These are phyloP conservation scores for Drosophila pectinifera DNA, from an alignment of 1,140 invertebrate genomes.

Conservation along the genomic window DNA sequence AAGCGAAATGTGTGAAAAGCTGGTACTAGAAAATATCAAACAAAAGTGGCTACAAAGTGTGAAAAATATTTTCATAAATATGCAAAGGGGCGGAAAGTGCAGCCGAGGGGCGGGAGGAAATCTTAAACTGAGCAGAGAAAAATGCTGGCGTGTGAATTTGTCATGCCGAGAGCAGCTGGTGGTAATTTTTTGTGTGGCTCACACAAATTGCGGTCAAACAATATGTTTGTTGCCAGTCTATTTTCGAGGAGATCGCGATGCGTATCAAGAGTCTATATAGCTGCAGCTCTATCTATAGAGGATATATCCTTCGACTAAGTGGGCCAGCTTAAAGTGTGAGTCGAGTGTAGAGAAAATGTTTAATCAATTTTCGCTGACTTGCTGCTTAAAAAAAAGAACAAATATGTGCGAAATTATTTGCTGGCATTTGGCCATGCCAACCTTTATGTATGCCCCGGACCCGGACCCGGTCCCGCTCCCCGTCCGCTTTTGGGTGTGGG, in stretches of 20 bases:
- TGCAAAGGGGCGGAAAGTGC: slow-evolving; percentile 5
- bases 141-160: slow-evolving; percentile 66
- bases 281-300: not conserved
- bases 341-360: slow-evolving; percentile 57
- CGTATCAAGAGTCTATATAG: slow-evolving; percentile 25
- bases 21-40: slow-evolving; percentile 39
- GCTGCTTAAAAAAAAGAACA: slow-evolving; percentile 39
- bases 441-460: slow-evolving; percentile 24
- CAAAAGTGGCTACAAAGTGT: slow-evolving; percentile 69
- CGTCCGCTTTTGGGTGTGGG: slow-evolving; percentile 10
- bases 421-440: slow-evolving; percentile 50
- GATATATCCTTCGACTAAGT: not conserved
- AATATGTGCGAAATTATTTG: slow-evolving; percentile 47
- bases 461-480: too few species aligned
- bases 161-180: slow-evolving; percentile 75
- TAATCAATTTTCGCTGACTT: slow-evolving; percentile 71
- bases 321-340: slow-evolving; percentile 38
- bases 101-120: slow-evolving; percentile 12
- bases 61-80: slow-evolving; percentile 81
- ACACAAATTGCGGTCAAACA: slow-evolving; percentile 76
- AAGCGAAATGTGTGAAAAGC: slow-evolving; percentile 51
- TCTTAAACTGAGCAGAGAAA: slow-evolving; percentile 52
- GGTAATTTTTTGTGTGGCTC: slow-evolving; percentile 71
- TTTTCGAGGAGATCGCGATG: slow-evolving; percentile 56
- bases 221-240: slow-evolving; percentile 74